Conservation (phyloP, 2,113 vertebrate genomes). For the Oryzias woworae region DNA sequence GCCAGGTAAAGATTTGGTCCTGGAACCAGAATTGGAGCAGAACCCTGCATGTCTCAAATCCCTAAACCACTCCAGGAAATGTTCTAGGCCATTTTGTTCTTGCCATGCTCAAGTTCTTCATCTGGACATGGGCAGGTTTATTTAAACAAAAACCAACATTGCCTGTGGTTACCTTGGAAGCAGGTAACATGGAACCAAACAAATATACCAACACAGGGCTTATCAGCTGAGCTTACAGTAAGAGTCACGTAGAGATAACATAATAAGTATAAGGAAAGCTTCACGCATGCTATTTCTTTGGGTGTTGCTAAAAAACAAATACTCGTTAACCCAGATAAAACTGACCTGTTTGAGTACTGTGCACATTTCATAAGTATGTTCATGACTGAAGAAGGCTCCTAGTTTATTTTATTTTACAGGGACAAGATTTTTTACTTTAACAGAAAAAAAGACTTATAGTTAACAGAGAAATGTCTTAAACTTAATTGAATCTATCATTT, state of each 20-base stretch:
- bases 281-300: conserved; percentile 57
- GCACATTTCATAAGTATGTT: not conserved
- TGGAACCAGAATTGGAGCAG: no score
- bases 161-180: conserved; percentile 52
- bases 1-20: no score
- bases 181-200: conserved; percentile 55
- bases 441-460: no score
- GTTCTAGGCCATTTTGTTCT: conserved; percentile 23
- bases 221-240: conserved; percentile 48
- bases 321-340: conserved; percentile 64
- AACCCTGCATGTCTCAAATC: not conserved
- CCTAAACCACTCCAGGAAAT: not conserved
- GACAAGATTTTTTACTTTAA: no score
- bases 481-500: no score
- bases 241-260: conserved; percentile 46
- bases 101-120: conserved; percentile 21
- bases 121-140: conserved; percentile 39
- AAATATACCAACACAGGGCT: conserved; percentile 56
- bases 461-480: no score
- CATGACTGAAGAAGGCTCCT: no score
- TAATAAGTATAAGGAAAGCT: conserved; percentile 54
- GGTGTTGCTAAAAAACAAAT: conserved; percentile 73
- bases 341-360: conserved; percentile 46
- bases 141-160: conserved; percentile 37
- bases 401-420: no score